Percentiles rank a stretch among this genome's conserved stretches.
phyloP scores from a whole-genome alignment of 2,888 invertebrate genomes.

The Cataglyphis albicans region DNA sequence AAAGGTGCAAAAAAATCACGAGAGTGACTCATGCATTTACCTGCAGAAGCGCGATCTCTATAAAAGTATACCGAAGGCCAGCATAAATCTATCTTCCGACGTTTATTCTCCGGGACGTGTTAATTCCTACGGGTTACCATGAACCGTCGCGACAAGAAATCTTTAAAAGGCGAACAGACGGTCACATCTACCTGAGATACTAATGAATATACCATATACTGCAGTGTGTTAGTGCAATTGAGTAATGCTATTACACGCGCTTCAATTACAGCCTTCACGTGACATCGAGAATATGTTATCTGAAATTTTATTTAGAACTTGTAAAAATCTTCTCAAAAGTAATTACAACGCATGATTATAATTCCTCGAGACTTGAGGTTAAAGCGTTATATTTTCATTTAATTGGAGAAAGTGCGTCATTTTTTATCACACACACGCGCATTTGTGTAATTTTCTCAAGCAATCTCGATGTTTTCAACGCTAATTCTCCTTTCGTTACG shows the following conservation, averaged over 20 bases:
- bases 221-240: background rate
- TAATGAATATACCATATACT: slow-evolving; percentile 2
- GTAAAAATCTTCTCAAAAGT: background rate
- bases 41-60: slow-evolving; percentile 9
- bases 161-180: slow-evolving; percentile 63
- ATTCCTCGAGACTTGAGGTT: background rate
- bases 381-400: background rate
- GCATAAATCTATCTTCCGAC: slow-evolving; percentile 64
- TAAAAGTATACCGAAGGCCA: slow-evolving; percentile 61
- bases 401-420: background rate
- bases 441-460: background rate
- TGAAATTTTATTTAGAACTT: background rate
- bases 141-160: slow-evolving; percentile 54
- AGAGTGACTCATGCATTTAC: slow-evolving; percentile 57
- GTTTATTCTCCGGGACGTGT: slow-evolving; percentile 68
- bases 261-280: slow-evolving; percentile 1
- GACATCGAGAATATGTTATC: background rate
- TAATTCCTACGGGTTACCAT: slow-evolving; percentile 71
- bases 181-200: background rate
- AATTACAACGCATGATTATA: background rate
- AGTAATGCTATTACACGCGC: background rate
- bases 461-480: slow-evolving; percentile 13
- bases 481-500: slow-evolving; percentile 7
- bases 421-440: background rate
- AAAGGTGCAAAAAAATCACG: slow-evolving; percentile 31